Percentiles rank a stretch among this genome's conserved stretches.
Conservation (phyloP, 2,888 invertebrate genomes). For the Nomada flava region DNA sequence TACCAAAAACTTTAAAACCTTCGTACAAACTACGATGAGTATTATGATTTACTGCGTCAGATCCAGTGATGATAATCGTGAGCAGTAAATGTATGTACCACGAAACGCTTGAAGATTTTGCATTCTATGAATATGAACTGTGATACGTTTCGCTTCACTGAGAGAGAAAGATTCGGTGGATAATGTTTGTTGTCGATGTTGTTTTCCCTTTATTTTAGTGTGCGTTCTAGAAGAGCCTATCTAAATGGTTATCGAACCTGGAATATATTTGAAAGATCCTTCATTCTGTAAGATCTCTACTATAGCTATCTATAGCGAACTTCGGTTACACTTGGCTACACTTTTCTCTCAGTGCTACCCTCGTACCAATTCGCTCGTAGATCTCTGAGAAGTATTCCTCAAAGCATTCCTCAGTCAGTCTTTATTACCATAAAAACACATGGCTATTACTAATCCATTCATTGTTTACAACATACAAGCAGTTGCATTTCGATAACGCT, state of each 20-base stretch:
- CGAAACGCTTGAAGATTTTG: conserved; percentile 24
- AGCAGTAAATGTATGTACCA: conserved; percentile 61
- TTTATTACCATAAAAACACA: conserved; percentile 64
- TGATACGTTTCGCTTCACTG: conserved; percentile 52
- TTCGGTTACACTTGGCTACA: conserved; percentile 18
- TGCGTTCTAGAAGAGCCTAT: conserved; percentile 38
- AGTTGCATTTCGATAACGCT: conserved; percentile 54
- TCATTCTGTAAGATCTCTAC: conserved; percentile 9
- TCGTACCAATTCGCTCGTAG: conserved; percentile 31
- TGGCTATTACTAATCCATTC: conserved; percentile 56
- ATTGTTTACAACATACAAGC: conserved; percentile 54
- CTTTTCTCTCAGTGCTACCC: conserved; percentile 55
- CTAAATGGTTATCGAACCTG: conserved; percentile 39
- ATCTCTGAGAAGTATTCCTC: conserved; percentile 33
- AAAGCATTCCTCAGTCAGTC: conserved; percentile 65
- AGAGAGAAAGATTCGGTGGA: conserved; percentile 50
- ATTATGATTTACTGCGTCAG: conserved; percentile 56
- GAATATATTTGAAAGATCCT: conserved; percentile 23
- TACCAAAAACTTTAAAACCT: conserved; percentile 45
- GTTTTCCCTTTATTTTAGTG: conserved; percentile 26
- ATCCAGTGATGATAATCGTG: conserved; percentile 49
- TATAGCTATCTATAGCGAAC: conserved; percentile 14
- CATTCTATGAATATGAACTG: conserved; percentile 34
- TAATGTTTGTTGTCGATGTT: conserved; percentile 20
- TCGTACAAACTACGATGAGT: conserved; percentile 63